These are phyloP conservation scores for Harpalus rufipes DNA, from an alignment of 2,888 invertebrate genomes.

Conservation along the genomic window DNA sequence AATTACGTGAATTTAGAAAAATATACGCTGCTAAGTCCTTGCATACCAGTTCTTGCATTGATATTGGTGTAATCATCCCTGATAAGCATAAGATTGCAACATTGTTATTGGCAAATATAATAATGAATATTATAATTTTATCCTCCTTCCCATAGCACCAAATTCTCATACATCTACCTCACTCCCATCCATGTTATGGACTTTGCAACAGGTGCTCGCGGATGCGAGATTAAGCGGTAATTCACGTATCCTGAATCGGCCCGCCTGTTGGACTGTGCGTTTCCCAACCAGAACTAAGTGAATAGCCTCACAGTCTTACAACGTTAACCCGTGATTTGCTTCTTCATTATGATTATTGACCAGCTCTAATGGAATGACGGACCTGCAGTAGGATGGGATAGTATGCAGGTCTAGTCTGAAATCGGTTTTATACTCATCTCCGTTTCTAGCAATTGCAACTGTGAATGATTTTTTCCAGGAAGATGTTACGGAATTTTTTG, in stretches of 20 bases:
- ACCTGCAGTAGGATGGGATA: slow-evolving; percentile 39
- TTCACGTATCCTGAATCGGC: slow-evolving; percentile 72
- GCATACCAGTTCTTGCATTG: too few species aligned
- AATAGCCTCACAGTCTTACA: slow-evolving; percentile 34
- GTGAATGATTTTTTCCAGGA: not conserved
- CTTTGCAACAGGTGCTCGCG: slow-evolving; percentile 54
- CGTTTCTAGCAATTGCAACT: slow-evolving; percentile 25
- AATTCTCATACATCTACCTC: slow-evolving; percentile 4
- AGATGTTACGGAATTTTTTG: too few species aligned
- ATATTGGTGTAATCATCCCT: too few species aligned
- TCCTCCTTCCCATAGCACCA: not conserved
- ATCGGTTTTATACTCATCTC: slow-evolving; percentile 20
- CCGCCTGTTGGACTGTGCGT: slow-evolving; percentile 70
- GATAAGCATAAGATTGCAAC: too few species aligned
- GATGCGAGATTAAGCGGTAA: slow-evolving; percentile 72
- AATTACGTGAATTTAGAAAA: too few species aligned
- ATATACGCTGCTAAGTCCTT: too few species aligned
- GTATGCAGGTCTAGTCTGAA: slow-evolving; percentile 19
- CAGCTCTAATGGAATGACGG: slow-evolving; percentile 62
- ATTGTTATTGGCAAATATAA: too few species aligned
- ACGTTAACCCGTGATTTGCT: slow-evolving; percentile 64
- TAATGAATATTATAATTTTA: too few species aligned
- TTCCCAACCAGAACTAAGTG: not conserved
- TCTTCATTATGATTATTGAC: slow-evolving; percentile 67
- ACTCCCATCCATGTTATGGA: not conserved